Evolutionary conservation across 2,113 vertebrate species (phyloP).

Genomic region (Lanius collurio): DNA sequence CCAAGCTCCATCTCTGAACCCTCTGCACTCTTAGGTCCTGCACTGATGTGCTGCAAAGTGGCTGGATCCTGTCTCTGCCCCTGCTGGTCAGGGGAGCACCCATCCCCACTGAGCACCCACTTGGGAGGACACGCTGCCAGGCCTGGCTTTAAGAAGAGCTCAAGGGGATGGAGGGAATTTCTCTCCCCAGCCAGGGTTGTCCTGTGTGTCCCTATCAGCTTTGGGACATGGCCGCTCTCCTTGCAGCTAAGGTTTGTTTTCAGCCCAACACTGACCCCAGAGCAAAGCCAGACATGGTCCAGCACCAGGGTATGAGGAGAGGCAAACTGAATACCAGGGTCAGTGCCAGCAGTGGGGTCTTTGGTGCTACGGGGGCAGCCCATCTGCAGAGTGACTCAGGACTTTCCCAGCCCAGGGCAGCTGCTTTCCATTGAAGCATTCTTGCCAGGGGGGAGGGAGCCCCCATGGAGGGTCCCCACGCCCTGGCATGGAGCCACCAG

Average conservation of each 20-base stretch:
- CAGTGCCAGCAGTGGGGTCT: background rate
- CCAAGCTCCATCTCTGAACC: too few relatives aligned
- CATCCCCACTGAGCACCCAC: background rate
- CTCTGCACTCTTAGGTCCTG: background rate
- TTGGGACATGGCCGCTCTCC: accelerated
- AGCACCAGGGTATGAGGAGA: background rate
- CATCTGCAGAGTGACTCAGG: background rate
- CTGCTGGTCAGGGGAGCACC: background rate
- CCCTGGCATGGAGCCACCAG: background rate
- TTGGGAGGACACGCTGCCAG: background rate
- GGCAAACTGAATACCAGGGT: background rate
- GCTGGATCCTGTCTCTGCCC: background rate
- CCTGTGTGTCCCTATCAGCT: background rate
- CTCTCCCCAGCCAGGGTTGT: background rate
- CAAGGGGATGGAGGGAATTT: background rate
- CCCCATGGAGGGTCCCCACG: accelerated
- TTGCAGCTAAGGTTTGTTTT: background rate
- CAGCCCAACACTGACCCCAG: background rate
- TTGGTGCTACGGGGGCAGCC: background rate
- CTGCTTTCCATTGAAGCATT: background rate
- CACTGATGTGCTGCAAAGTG: background rate
- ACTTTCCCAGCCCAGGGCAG: background rate
- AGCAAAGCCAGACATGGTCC: accelerated
- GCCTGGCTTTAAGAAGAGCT: background rate
- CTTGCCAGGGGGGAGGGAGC: accelerated